phyloP scores from a whole-genome alignment of 2,888 invertebrate species.

The Synergus umbraculus region DNA sequence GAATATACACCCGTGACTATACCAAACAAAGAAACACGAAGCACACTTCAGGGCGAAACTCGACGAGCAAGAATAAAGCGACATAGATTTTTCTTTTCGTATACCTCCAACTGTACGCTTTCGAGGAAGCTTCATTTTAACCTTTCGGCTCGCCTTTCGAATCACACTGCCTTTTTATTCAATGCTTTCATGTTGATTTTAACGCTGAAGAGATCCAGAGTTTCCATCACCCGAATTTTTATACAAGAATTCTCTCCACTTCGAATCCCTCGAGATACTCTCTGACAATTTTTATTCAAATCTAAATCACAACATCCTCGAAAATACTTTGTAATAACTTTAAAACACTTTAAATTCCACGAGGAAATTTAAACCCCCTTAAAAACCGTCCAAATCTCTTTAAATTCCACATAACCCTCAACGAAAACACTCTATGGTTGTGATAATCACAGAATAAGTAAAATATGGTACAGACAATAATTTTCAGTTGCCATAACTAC shows the following conservation, averaged over 20 bases:
- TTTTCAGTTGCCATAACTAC: too few relatives aligned
- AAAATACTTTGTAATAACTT: too few relatives aligned
- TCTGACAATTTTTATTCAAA: not conserved
- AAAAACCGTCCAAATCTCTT: too few relatives aligned
- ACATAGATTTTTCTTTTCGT: not conserved
- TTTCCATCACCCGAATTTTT: constrained; percentile 1
- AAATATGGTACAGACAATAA: too few relatives aligned
- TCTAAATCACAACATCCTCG: not conserved
- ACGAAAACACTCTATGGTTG: too few relatives aligned
- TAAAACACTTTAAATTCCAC: too few relatives aligned
- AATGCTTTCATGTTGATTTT: constrained; percentile 6
- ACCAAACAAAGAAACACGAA: constrained; percentile 19
- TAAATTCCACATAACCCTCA: too few relatives aligned
- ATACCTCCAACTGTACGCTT: constrained; percentile 6
- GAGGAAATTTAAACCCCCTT: too few relatives aligned
- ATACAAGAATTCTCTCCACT: not conserved
- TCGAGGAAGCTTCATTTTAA: constrained; percentile 9
- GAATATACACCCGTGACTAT: constrained; percentile 4
- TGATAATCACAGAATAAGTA: too few relatives aligned
- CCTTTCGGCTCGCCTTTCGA: constrained; percentile 6
- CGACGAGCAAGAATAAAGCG: constrained; percentile 4
- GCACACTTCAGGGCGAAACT: constrained; percentile 5
- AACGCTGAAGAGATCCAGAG: not conserved
- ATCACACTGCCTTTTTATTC: not conserved
- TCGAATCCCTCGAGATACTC: not conserved